Evolutionary conservation across 2,888 invertebrate genomes (phyloP), one percentile per base, ranked within the genome.

Genomic region (Celastrina argiolus): DNA sequence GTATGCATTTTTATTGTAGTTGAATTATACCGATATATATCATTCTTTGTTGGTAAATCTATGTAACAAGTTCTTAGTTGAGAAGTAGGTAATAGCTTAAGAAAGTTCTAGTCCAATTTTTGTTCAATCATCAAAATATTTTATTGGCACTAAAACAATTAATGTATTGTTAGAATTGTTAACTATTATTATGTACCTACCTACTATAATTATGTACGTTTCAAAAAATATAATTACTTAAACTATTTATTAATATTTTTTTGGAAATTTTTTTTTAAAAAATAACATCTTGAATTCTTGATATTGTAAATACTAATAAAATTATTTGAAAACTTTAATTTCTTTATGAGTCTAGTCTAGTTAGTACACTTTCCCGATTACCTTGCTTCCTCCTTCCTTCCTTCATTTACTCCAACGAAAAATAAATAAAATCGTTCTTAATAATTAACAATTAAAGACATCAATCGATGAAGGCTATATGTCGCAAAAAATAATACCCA

Each of bases 281-380:
- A 22, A 51, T 51, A 51, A 51, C 22, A 51, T 22, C 22, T 18
- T 12, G 12, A 51, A 10, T 22, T 22, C 22, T 18, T 12, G 12
- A 36, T 22, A 22, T 51, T 51, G 22, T 51, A 51, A 22, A 51
- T 51, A 51, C 51, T 51, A 51, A 51, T 51, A 51, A 51, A 51
- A 22, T 36, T 1, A 22, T 51, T 51, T 18, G 18, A 51, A 18
- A 51, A 16, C 1, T 12, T 22, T 10, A 26, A 22, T 51, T 51
- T 14, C 51, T 51, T 51, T 3, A 16, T 8, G 16, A 18, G 45
- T 3, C 45, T n/a, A n/a, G n/a, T n/a, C 10, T 45, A 45, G n/a
- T n/a, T n/a, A n/a, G n/a, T 2, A 16, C 31, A 5, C 8, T 2
- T 16, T 18, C 18, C 42, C 22, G 4, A 12, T 26, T 12, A 4